These are phyloP conservation scores for Craniophora ligustri DNA, from an alignment of 2,888 invertebrate species.

Conservation along the genomic window DNA sequence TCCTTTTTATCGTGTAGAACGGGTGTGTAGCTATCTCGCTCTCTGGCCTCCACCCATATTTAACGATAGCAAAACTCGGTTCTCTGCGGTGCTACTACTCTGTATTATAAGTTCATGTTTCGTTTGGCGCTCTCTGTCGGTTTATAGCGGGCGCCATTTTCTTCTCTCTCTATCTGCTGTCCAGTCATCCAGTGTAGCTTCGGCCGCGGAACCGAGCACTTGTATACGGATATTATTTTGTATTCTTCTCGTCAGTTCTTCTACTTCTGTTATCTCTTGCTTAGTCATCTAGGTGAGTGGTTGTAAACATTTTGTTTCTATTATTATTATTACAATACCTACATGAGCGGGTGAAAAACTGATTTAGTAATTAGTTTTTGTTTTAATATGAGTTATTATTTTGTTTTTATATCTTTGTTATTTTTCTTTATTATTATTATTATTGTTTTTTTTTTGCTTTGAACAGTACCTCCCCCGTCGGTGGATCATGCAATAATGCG, in stretches of 20 bases:
- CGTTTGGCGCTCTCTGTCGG: conserved; percentile 67
- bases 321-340: conserved; percentile 4
- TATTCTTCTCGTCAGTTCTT: conserved; percentile 78
- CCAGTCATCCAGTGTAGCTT: conserved; percentile 78
- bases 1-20: conserved; percentile 49
- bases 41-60: conserved; percentile 40
- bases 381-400: background rate
- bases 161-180: conserved; percentile 84
- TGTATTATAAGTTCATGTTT: conserved; percentile 66
- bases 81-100: conserved; percentile 62
- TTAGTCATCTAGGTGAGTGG: conserved; percentile 52
- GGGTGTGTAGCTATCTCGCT: conserved; percentile 54
- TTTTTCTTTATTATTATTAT: conserved; percentile 11
- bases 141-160: conserved; percentile 79
- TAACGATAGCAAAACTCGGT: conserved; percentile 24
- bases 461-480: too few species aligned
- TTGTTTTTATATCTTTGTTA: conserved; percentile 11
- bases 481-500: too few species aligned
- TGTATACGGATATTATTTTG: conserved; percentile 63
- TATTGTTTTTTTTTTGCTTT: too few species aligned
- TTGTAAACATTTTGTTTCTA: conserved; percentile 45
- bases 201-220: conserved; percentile 68
- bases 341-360: background rate
- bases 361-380: background rate
- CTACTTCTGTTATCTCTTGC: conserved; percentile 72